These are phyloP conservation scores for Taeniopygia guttata DNA, from an alignment of 2,797 vertebrate genomes.

Conservation along the genomic window DNA sequence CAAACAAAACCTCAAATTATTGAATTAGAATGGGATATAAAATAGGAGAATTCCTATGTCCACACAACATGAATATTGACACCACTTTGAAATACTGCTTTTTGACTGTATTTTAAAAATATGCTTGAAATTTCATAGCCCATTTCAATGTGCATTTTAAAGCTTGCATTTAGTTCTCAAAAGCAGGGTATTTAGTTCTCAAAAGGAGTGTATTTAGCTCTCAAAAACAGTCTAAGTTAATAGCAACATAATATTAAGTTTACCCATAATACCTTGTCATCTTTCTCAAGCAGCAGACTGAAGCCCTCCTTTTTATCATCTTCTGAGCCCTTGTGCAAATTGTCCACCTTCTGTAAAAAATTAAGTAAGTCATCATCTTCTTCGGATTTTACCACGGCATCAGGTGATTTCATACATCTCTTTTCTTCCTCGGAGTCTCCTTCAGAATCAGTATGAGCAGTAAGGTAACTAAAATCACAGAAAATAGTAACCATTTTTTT, in stretches of 20 bases:
- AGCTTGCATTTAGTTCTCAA: background rate
- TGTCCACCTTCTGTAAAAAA: conserved; percentile 82
- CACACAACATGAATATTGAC: background rate
- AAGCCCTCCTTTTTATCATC: conserved; percentile 83
- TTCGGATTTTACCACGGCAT: conserved; percentile 46
- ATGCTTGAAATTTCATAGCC: background rate
- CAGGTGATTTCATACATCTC: background rate
- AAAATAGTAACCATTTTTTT: background rate
- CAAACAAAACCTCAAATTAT: background rate
- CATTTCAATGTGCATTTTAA: background rate
- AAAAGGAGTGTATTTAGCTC: background rate
- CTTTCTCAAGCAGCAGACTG: conserved; percentile 78
- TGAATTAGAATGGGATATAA: background rate
- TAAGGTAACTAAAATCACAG: conserved; percentile 87
- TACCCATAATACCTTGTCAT: conserved; percentile 79
- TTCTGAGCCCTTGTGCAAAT: conserved; percentile 78
- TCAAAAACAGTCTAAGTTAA: background rate
- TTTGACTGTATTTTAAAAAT: background rate
- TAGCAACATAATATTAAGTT: background rate
- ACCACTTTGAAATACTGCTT: background rate
- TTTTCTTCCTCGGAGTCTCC: conserved; percentile 67
- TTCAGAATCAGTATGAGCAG: conserved; percentile 88
- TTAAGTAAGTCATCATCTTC: conserved; percentile 71
- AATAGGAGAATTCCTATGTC: background rate
- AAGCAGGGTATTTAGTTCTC: background rate